Percentiles rank a stretch among this genome's conserved stretches.
These are phyloP conservation scores for Pentamera pediparva DNA, from an alignment of 53 echinoderm and acorn worm species.

Conservation along the genomic window DNA sequence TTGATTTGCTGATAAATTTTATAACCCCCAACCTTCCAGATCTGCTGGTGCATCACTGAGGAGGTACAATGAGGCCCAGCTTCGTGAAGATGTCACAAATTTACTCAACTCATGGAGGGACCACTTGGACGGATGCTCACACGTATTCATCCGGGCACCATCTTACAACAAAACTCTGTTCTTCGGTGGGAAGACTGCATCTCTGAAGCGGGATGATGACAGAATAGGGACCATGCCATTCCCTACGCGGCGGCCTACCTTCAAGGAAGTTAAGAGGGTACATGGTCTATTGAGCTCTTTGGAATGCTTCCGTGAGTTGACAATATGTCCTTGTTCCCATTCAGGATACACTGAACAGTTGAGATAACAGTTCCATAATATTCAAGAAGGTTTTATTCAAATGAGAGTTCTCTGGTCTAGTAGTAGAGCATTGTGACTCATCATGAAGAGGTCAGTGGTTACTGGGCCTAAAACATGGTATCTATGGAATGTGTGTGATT, in stretches of 20 bases:
- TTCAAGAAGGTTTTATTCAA: background rate
- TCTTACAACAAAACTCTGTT: conserved; percentile 78
- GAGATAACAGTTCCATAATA: background rate
- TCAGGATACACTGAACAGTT: background rate
- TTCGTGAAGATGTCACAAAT: conserved; percentile 66
- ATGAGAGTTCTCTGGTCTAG: too few species aligned
- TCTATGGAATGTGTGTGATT: background rate
- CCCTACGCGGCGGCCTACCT: conserved; percentile 72
- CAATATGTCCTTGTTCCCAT: background rate
- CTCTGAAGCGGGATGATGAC: conserved; percentile 50
- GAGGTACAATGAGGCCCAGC: conserved; percentile 80
- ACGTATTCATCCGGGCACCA: conserved; percentile 79
- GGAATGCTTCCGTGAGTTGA: conserved; percentile 64
- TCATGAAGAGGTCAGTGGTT: too few species aligned
- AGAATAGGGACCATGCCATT: conserved; percentile 79
- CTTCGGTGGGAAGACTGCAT: conserved; percentile 76
- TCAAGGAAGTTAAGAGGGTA: conserved; percentile 71
- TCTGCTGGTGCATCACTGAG: conserved; percentile 87
- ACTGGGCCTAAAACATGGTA: background rate
- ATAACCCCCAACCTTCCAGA: conserved; percentile 29
- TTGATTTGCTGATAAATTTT: background rate
- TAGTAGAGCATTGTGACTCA: too few species aligned
- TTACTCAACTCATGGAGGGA: conserved; percentile 70
- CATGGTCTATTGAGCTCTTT: conserved; percentile 49
- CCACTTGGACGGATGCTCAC: conserved; percentile 52